Percentiles rank a stretch among this genome's conserved stretches.
phyloP scores from a whole-genome alignment of 2,797 vertebrate species.

The Pangasius djambal region DNA sequence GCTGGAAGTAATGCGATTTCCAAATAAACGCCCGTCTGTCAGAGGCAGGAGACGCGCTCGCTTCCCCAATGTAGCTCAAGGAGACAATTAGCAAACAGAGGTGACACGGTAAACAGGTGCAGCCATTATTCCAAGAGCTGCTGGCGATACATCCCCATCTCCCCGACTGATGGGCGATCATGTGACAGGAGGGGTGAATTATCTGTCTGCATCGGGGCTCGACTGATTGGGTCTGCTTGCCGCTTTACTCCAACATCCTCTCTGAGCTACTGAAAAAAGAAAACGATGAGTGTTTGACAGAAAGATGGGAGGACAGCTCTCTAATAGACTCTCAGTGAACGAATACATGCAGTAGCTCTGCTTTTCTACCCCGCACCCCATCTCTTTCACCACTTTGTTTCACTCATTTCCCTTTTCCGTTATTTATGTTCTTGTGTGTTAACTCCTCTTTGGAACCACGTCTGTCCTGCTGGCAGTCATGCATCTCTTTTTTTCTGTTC shows the following conservation, averaged over 20 bases:
- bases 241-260: constrained; percentile 75
- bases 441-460: constrained; percentile 21
- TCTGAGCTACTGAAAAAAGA: constrained; percentile 75
- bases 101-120: constrained; percentile 99
- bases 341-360: constrained; percentile 17
- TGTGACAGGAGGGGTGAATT: constrained; percentile 90
- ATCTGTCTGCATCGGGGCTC: constrained; percentile 87
- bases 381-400: constrained; percentile 38
- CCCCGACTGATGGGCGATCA: constrained; percentile 91
- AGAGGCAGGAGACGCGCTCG: constrained; percentile 90
- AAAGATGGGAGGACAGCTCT: constrained; percentile 49
- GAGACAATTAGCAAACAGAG: constrained; percentile 99
- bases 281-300: constrained; percentile 50
- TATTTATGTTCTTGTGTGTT: constrained; percentile 32
- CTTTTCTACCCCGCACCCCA: constrained; percentile 12
- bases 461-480: constrained; percentile 26
- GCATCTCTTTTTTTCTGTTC: constrained; percentile 19
- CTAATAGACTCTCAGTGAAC: constrained; percentile 46
- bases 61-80: constrained; percentile 93
- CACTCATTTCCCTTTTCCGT: constrained; percentile 17
- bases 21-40: constrained; percentile 94
- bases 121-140: constrained; percentile 96
- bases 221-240: constrained; percentile 86
- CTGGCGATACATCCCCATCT: constrained; percentile 95
- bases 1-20: constrained; percentile 93